Percentiles rank a stretch among this genome's conserved stretches.
Evolutionary conservation across 2,113 vertebrate species (phyloP).

Genomic region (Oreotragus oreotragus): DNA sequence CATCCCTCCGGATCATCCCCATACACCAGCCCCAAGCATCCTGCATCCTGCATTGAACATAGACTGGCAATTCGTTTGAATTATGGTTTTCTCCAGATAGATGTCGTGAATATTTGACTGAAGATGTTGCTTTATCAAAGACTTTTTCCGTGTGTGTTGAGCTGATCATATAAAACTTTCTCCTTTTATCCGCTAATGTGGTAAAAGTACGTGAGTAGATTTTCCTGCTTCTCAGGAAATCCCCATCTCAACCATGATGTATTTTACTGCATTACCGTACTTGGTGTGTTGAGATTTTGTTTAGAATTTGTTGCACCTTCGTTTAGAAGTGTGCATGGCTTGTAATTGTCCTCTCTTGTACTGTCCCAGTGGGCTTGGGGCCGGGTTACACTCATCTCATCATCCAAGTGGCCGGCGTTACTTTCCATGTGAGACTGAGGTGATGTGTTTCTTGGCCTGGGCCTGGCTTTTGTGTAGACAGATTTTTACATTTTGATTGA

Average conservation of each 20-base stretch:
- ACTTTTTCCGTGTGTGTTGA: no score
- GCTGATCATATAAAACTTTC: neutral
- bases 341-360: accelerated
- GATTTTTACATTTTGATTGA: neutral
- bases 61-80: no score
- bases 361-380: neutral
- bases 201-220: neutral
- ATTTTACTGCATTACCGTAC: accelerated
- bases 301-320: neutral
- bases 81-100: neutral
- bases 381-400: accelerated
- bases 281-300: neutral
- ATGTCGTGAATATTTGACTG: neutral
- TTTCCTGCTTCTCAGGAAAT: neutral
- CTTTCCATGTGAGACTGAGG: neutral
- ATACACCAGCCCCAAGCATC: no score
- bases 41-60: no score
- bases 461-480: neutral
- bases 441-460: neutral
- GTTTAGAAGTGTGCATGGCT: neutral
- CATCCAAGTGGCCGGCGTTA: accelerated
- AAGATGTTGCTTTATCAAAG: neutral
- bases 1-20: no score
- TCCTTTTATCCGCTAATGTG: neutral
- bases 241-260: accelerated